Base-by-base conservation (phyloP, 2,113 vertebrate species). In the Chiloscyllium plagiosum region DNA sequence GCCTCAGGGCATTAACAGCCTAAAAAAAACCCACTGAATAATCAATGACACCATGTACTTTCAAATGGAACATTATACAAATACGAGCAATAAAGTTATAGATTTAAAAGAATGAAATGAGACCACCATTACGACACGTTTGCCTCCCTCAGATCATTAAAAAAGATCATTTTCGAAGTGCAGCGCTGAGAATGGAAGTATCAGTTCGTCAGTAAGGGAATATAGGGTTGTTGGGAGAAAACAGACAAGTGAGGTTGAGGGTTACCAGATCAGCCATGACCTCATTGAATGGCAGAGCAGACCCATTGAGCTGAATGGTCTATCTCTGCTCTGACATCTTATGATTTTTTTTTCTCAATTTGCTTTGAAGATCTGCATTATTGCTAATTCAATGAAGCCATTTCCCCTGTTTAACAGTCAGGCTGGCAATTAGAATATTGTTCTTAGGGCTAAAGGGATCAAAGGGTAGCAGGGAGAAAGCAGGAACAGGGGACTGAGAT, bases 11-110 rank as follows among this genome's bases (percentile, higher is more conserved):
- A 95, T 70, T 52, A 50, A 52, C 69, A 95, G 42, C 94, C 94
- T 95, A 15, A 95, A 52, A 72, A 92, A 92, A 66, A 37, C 61
- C 89, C 56, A 20, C 89, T 93, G 89, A 93, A 93, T 93, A 93
- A 93, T 93, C 89, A 93, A 37, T 93, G 61, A 66, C 89, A 93
- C 61, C 61, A 2, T 42, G 61, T 93, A 93, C 61, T 66, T 93
- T 93, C 56, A 65, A 19, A 37, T 19, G 5, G 33, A 68, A 93
- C 20, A 68, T 93, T 93, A 68, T 66, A 93, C 89, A 93, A 93
- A 93, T 37, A 42, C 56, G 61, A 61, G 87, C 29, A 61, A 90
- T 90, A 37, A 61, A 61, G 50, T 90, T 52, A n/a, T 33, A n/a
- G 89, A 66, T 93, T 22, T 93, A n/a, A 93, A 68, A 93, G 29